A percentile compares a stretch with the other conserved stretches of the same genome.
phyloP scores from a whole-genome alignment of 2,797 vertebrate genomes.

The Phataginus tricuspis region DNA sequence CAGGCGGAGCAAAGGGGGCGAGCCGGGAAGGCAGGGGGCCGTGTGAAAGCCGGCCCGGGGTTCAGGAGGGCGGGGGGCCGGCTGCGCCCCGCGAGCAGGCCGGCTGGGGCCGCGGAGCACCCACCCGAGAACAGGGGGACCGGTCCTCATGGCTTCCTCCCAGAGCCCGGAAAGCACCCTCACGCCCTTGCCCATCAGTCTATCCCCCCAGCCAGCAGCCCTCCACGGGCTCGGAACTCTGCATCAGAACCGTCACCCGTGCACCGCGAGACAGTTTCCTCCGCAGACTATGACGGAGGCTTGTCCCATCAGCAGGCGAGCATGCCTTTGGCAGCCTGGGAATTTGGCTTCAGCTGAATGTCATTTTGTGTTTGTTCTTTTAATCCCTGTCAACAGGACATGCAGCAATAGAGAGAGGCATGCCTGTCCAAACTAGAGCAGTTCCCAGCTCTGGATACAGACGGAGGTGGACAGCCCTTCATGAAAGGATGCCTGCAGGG shows the following conservation, averaged over 20 bases:
- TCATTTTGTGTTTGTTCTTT: constrained; percentile 20
- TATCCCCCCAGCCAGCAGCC: neutral
- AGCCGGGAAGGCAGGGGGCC: neutral
- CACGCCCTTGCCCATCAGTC: rapidly evolving
- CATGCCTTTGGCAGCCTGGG: neutral
- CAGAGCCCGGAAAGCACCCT: rapidly evolving
- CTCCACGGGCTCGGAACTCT: rapidly evolving
- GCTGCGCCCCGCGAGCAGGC: too few relatives aligned
- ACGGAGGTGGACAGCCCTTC: neutral
- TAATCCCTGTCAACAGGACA: neutral
- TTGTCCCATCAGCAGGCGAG: neutral
- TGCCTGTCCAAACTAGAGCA: neutral
- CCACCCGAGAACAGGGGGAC: neutral
- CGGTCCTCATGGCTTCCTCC: neutral
- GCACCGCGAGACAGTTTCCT: neutral
- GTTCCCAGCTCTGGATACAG: neutral
- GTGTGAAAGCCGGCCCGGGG: rapidly evolving
- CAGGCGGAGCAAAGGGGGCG: neutral
- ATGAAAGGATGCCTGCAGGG: rapidly evolving
- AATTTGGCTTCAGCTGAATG: neutral
- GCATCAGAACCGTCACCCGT: neutral
- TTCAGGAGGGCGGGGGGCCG: rapidly evolving
- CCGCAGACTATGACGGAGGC: neutral
- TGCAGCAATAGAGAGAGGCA: neutral
- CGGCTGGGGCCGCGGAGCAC: too few relatives aligned